Evolutionary conservation across 2,113 vertebrate genomes (phyloP).

Genomic region (Willisornis vidua): DNA sequence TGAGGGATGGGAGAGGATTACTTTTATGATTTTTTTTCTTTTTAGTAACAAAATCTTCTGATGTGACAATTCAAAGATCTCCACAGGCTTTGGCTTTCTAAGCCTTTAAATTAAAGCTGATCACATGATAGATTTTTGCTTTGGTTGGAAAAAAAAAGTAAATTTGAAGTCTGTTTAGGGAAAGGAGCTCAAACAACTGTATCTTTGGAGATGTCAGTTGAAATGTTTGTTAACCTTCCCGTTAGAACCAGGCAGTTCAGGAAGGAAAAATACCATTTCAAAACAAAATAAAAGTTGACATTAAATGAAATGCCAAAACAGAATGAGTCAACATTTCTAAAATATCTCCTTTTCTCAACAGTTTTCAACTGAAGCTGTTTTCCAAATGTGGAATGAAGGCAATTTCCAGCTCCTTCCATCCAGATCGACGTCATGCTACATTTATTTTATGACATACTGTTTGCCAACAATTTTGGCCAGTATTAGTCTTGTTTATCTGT

Average conservation of each 20-base stretch:
- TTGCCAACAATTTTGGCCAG: background rate
- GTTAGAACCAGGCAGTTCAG: constrained; percentile 20
- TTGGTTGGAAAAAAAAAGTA: background rate
- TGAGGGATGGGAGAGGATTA: background rate
- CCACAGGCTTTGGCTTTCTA: background rate
- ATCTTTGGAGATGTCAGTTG: background rate
- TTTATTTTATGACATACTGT: background rate
- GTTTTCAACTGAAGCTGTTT: constrained; percentile 10
- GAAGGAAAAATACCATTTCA: constrained; percentile 39
- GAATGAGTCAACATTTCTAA: constrained; percentile 52
- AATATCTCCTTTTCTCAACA: constrained; percentile 20
- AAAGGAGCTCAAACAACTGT: constrained; percentile 1
- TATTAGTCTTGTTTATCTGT: background rate
- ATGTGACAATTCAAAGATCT: background rate
- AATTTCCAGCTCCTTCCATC: background rate
- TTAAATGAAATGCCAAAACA: constrained; percentile 62
- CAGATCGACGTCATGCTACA: background rate
- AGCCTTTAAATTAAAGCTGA: background rate
- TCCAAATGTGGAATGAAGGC: background rate
- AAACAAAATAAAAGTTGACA: constrained; percentile 54
- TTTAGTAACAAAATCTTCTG: background rate
- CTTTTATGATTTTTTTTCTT: background rate
- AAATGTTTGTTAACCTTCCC: constrained; percentile 35
- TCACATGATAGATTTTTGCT: background rate
- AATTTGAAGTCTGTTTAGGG: background rate